Evolutionary conservation across 2,888 invertebrate species (phyloP).

Genomic region (Rotaria macrura): DNA sequence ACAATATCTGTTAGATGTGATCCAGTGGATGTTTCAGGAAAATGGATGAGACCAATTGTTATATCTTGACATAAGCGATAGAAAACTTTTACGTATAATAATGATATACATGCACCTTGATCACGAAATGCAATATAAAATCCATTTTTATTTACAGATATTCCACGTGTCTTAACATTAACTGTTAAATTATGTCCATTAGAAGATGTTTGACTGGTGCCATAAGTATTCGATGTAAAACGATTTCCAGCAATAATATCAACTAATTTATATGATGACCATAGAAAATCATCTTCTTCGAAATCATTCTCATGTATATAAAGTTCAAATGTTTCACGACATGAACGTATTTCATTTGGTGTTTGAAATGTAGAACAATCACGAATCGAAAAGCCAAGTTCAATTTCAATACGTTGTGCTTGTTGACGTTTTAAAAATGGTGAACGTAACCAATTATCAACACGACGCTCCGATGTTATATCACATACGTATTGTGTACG

Average conservation of each 20-base stretch:
- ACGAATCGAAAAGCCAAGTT: conserved; percentile 28
- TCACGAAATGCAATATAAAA: conserved; percentile 32
- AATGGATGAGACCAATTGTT: conserved; percentile 16
- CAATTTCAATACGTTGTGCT: conserved; percentile 26
- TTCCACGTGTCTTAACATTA: conserved; percentile 21
- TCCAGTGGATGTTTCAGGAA: conserved; percentile 31
- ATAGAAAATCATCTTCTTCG: not conserved
- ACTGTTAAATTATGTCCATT: conserved; percentile 20
- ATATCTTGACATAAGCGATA: conserved; percentile 27
- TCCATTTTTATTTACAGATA: conserved; percentile 23
- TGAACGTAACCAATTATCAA: conserved; percentile 32
- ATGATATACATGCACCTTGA: conserved; percentile 32
- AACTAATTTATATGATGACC: conserved; percentile 25
- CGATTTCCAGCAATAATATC: conserved; percentile 32
- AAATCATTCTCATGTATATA: conserved; percentile 23
- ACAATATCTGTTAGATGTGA: conserved; percentile 30
- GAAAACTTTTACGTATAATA: conserved; percentile 26
- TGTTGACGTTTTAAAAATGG: conserved; percentile 29
- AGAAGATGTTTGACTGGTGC: not conserved
- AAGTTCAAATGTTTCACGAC: conserved; percentile 32
- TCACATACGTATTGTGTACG: conserved; percentile 33
- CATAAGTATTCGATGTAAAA: conserved; percentile 21
- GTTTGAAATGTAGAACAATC: conserved; percentile 29
- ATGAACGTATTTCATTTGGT: conserved; percentile 32
- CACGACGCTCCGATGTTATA: conserved; percentile 26